Evolutionary conservation across 1,140 invertebrate genomes (phyloP), one percentile per base, ranked within the genome.

Genomic region (Dufourea novaeangliae): DNA sequence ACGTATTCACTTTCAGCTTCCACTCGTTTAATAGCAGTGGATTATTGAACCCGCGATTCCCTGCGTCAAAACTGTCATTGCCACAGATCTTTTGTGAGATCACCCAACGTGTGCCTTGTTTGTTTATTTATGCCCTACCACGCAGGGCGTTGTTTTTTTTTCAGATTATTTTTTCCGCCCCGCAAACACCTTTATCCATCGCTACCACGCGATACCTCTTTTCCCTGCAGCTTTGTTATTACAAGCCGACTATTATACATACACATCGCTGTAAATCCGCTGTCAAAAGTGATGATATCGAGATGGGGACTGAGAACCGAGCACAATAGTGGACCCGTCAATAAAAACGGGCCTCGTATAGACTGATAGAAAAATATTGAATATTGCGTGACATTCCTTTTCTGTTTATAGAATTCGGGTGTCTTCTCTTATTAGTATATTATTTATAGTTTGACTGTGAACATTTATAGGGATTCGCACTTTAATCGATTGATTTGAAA

Each of bases 1-100:
- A 71, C 68, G 73, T 85, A 86, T 86, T 80, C 83, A 86, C 83
- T 86, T 86, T 83, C 72, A 71, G 84, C 84, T 86, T 86, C 75
- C 66, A 54, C 52, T n/a, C 56, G 61, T 73, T 82, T 54, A 80
- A 80, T 83, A 67, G 77, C 66, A 52, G 41, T 46, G 82, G 82
- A 84, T 84, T 83, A 84, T 84, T 72, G 82, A 79, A 83, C 80
- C 54, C 81, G 70, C 70, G 66, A 79, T 79, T 66, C n/a, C n/a
- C 59, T 67, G 66, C 78, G 67, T 78, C 66, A 52, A 27, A 79
- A 66, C 77, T 75, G 82, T 83, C 81, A 84, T 80, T 57, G 80
- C n/a, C 78, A 79, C 52, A 68, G 66, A 79, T 83, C 81, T 75
- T 78, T 69, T 71, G 34, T 22, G 34, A 32, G 37, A 1, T 50